A percentile compares a stretch with the other conserved stretches of the same genome.
Conservation (phyloP, 2,888 invertebrate species). For the Tribolium freemani region DNA sequence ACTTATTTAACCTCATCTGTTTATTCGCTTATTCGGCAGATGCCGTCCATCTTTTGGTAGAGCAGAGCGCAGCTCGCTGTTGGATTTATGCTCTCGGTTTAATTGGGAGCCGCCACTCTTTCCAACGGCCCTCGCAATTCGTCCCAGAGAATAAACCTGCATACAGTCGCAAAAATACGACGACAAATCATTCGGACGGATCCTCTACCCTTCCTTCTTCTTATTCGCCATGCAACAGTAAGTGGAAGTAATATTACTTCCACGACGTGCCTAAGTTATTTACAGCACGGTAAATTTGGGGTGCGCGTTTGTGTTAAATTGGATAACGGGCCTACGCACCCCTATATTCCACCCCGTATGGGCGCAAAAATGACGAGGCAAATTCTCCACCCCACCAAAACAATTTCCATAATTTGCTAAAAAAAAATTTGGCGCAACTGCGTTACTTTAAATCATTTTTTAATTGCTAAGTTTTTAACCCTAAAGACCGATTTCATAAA, state of each 20-base stretch:
- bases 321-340: slow-evolving; percentile 60
- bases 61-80: slow-evolving; percentile 55
- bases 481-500: too few species aligned
- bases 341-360: slow-evolving; percentile 53
- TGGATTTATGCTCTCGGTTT: slow-evolving; percentile 64
- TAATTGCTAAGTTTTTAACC: too few species aligned
- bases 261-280: slow-evolving; percentile 68
- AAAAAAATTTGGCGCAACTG: too few species aligned
- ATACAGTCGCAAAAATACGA: slow-evolving; percentile 66
- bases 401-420: too few species aligned
- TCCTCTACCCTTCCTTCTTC: slow-evolving; percentile 62
- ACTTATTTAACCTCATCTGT: slow-evolving; percentile 63
- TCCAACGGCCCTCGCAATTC: slow-evolving; percentile 56
- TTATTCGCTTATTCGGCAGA: slow-evolving; percentile 62
- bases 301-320: slow-evolving; percentile 66
- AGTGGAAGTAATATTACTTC: slow-evolving; percentile 68
- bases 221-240: slow-evolving; percentile 64
- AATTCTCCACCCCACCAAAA: background rate
- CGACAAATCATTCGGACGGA: slow-evolving; percentile 66
- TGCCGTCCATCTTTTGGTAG: slow-evolving; percentile 60
- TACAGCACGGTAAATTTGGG: slow-evolving; percentile 67
- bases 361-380: slow-evolving; percentile 54
- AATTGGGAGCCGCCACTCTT: slow-evolving; percentile 61
- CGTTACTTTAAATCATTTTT: too few species aligned
- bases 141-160: slow-evolving; percentile 59